A percentile compares a stretch with the other conserved stretches of the same genome.
Evolutionary conservation across 2,113 vertebrate genomes (phyloP).

Genomic region (Callipepla californica): DNA sequence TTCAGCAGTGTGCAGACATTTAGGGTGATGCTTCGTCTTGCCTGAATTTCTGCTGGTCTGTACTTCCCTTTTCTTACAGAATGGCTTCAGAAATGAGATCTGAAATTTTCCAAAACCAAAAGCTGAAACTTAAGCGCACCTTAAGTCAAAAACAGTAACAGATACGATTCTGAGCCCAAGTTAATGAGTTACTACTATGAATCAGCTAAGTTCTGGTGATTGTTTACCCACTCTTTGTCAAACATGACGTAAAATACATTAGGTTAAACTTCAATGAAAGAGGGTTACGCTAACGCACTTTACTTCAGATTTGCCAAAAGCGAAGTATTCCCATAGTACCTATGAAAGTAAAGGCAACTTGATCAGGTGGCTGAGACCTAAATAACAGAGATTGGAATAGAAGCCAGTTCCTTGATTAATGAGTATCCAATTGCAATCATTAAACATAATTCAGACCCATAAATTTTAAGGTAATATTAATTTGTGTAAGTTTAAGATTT

Average conservation of each 20-base stretch:
- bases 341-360: not conserved
- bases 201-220: not conserved
- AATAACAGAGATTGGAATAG: not conserved
- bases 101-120: not conserved
- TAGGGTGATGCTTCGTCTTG: not conserved
- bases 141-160: not conserved
- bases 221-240: not conserved
- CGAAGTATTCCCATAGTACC: not conserved
- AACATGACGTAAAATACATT: conserved; percentile 17
- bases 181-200: not conserved
- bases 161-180: not conserved
- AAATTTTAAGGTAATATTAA: not conserved
- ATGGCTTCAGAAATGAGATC: not conserved
- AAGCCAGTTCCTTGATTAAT: not conserved
- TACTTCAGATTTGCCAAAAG: not conserved
- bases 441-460: not conserved
- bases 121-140: not conserved
- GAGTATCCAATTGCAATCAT: not conserved
- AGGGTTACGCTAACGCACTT: not conserved
- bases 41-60: not conserved
- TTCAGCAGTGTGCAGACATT: not conserved
- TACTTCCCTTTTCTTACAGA: not conserved
- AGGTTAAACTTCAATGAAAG: conserved; percentile 24
- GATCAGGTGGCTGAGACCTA: not conserved
- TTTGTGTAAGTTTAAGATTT: not conserved